phyloP scores from a whole-genome alignment of 1,140 invertebrate species.

The Macrosteles quadrilineatus region DNA sequence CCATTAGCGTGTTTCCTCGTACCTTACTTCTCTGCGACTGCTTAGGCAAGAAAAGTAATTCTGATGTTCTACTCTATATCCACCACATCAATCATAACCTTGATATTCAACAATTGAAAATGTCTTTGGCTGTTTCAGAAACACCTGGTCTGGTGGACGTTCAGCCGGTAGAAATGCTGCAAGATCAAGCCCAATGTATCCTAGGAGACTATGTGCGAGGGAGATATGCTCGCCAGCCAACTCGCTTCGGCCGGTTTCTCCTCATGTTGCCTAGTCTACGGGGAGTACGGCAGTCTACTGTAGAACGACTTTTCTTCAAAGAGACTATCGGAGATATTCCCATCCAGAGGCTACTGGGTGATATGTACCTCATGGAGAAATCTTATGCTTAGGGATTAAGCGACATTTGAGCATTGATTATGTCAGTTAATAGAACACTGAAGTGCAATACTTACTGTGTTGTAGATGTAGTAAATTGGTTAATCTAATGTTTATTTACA shows the following conservation, averaged over 20 bases:
- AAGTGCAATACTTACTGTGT: no score
- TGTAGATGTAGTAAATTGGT: no score
- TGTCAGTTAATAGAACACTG: no score
- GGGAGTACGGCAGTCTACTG: constrained; percentile 72
- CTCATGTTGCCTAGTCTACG: constrained; percentile 79
- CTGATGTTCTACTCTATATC: no score
- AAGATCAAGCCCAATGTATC: constrained; percentile 89
- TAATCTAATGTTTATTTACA: no score
- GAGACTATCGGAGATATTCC: constrained; percentile 88
- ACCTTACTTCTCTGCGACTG: no score
- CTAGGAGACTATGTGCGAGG: constrained; percentile 83
- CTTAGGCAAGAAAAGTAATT: no score
- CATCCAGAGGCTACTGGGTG: constrained; percentile 77
- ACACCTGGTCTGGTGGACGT: constrained; percentile 76
- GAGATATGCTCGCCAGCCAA: constrained; percentile 76
- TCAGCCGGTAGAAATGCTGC: constrained; percentile 84
- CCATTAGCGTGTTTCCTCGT: no score
- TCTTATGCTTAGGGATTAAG: constrained; percentile 38
- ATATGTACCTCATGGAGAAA: constrained; percentile 77
- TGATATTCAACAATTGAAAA: no score
- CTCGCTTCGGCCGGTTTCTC: constrained; percentile 76
- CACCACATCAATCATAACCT: no score
- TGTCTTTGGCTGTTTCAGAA: no score
- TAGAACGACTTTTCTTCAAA: constrained; percentile 83
- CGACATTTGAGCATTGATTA: no score